These are phyloP conservation scores for Callimorpha dominula DNA, from an alignment of 2,888 invertebrate genomes.

Conservation along the genomic window DNA sequence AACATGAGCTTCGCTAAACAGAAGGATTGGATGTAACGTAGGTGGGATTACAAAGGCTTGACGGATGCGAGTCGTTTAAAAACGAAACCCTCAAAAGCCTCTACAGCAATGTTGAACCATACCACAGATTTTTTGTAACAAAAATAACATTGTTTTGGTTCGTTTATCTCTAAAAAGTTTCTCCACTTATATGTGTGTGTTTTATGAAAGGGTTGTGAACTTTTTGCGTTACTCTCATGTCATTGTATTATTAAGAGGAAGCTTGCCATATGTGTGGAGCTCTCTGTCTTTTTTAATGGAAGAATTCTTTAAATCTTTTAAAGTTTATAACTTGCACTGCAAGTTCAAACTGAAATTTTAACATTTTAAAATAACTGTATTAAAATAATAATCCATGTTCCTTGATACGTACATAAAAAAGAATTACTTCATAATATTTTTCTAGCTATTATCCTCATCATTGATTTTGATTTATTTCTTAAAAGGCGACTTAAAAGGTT, in stretches of 20 bases:
- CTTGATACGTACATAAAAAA: no score
- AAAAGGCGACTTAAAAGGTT: no score
- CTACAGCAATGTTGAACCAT: conserved; percentile 37
- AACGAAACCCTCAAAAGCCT: conserved; percentile 43
- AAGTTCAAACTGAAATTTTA: not conserved
- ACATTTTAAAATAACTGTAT: not conserved
- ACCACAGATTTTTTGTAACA: conserved; percentile 39
- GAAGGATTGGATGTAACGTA: conserved; percentile 29
- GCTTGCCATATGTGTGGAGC: not conserved
- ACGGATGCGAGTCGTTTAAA: conserved; percentile 48
- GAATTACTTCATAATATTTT: no score
- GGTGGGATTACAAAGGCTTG: conserved; percentile 35
- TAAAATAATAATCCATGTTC: no score
- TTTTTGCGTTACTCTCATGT: conserved; percentile 15
- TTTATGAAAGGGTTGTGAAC: conserved; percentile 28
- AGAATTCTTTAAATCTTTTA: not conserved
- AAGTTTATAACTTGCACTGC: not conserved
- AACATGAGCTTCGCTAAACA: conserved; percentile 31
- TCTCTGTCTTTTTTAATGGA: not conserved
- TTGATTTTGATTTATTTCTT: no score
- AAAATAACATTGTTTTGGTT: conserved; percentile 38
- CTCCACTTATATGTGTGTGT: conserved; percentile 24
- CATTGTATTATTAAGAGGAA: conserved; percentile 1
- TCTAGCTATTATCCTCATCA: no score
- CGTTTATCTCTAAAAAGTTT: conserved; percentile 26